Evolutionary conservation across 2,113 vertebrate species (phyloP), one percentile per base, ranked within the genome.

Genomic region (Smithornis capensis): DNA sequence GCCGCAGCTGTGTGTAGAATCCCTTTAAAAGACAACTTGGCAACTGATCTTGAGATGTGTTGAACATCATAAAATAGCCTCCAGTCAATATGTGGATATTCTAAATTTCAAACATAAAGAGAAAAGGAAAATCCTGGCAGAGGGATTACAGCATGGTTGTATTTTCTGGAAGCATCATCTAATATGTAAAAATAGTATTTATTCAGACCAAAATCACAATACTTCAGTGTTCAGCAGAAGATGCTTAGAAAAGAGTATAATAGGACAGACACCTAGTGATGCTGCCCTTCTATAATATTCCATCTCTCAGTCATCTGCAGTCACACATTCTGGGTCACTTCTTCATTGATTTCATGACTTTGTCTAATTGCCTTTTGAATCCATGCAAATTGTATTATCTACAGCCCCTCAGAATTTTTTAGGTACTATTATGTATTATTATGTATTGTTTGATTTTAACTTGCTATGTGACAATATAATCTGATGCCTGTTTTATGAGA

Each of bases 401-500:
- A 70, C 45, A 86, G 21, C 45, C 79, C 71, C 83, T 75, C 55
- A 40, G 55, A 96, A 74, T 70, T 86, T 88, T 67, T 94, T 71
- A 87, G 47, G 70, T 67, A 81, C 28, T n/a, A 90, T 89, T 91
- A 91, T 81, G 56, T 84, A 87, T 53, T 91, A 70, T 95, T 87
- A 91, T 70, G 50, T 59, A 56, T 74, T 92, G 57, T 88, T 93
- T 89, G 90, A 96, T 86, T 95, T 93, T 83, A 93, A 90, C 79
- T 92, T 95, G 67, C n/a, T 91, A 69, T 65, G 63, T 93, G 71
- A 93, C 83, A 94, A 93, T 88, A 93, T 70, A 77, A 92, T 92
- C 79, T 70, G 76, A 86, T 77, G 62, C 68, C 74, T 13, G 6
- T 50, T 73, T 90, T 83, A 81, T 55, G 68, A 92, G 28, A 94